Percentiles rank a stretch among this genome's conserved stretches.
phyloP scores from a whole-genome alignment of 2,113 vertebrate species.

The Oryzias curvinotus region DNA sequence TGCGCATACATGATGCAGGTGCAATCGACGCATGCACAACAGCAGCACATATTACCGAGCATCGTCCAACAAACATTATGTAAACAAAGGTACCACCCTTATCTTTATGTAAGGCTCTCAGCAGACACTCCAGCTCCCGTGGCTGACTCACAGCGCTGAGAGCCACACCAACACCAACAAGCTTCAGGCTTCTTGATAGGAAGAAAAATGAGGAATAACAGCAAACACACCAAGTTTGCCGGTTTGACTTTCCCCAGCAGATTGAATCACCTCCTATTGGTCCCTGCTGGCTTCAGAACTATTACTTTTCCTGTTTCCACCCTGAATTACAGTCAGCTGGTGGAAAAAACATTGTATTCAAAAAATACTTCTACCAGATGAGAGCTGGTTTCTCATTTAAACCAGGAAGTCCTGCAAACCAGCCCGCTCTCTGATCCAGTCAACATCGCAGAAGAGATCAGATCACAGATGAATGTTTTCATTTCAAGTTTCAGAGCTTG shows the following conservation, averaged over 20 bases:
- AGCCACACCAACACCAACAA: not conserved
- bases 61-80: conserved; percentile 33
- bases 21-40: conserved; percentile 12
- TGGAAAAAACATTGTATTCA: too few species aligned
- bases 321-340: too few species aligned
- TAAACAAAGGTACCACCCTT: conserved; percentile 33
- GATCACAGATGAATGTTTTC: too few species aligned
- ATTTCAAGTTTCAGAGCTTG: too few species aligned
- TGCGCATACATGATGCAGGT: too few species aligned
- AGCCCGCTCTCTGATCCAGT: too few species aligned
- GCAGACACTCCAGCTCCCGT: conserved; percentile 26
- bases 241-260: not conserved
- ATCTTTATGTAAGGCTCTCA: conserved; percentile 43
- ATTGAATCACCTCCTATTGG: not conserved
- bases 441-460: too few species aligned
- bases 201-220: too few species aligned
- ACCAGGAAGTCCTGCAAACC: too few species aligned
- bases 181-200: too few species aligned
- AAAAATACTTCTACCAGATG: too few species aligned
- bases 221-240: not conserved
- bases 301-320: not conserved
- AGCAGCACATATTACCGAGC: not conserved
- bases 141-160: conserved; percentile 25
- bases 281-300: not conserved
- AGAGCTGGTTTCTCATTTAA: too few species aligned